phyloP scores from a whole-genome alignment of 1,140 invertebrate species.

The Oncopeltus fasciatus region DNA sequence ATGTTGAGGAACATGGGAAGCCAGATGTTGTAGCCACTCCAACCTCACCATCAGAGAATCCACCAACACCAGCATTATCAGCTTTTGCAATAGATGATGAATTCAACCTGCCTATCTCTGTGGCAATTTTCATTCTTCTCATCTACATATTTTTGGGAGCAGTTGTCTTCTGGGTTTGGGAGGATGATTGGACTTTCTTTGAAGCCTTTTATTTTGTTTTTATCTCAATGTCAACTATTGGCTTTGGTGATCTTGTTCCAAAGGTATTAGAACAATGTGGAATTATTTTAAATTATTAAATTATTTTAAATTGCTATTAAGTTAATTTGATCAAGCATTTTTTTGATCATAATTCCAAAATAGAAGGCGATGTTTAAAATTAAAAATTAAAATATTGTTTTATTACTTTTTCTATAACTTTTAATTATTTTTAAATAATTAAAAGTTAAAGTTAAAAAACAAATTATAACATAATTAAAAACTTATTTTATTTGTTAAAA shows the following conservation, averaged over 20 bases:
- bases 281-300: too few species aligned
- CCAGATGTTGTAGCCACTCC: constrained; percentile 3
- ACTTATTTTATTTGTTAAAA: too few species aligned
- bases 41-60: constrained; percentile 6
- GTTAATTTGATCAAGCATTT: too few species aligned
- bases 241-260: constrained; percentile 80
- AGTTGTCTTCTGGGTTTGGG: constrained; percentile 58
- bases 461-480: too few species aligned
- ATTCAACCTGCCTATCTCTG: constrained; percentile 78
- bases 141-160: constrained; percentile 75
- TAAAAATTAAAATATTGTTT: too few species aligned
- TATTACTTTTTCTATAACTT: too few species aligned
- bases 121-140: constrained; percentile 67
- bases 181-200: constrained; percentile 71
- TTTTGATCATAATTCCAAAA: too few species aligned
- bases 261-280: too few species aligned
- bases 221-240: constrained; percentile 85
- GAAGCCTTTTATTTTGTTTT: constrained; percentile 90
- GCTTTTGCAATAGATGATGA: constrained; percentile 70
- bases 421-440: too few species aligned
- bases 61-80: constrained; percentile 58
- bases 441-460: too few species aligned
- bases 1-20: constrained; percentile 29
- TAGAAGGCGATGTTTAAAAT: too few species aligned
- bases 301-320: too few species aligned